Base-by-base conservation (phyloP, 2,113 vertebrate genomes). In the Alethe castanea region DNA sequence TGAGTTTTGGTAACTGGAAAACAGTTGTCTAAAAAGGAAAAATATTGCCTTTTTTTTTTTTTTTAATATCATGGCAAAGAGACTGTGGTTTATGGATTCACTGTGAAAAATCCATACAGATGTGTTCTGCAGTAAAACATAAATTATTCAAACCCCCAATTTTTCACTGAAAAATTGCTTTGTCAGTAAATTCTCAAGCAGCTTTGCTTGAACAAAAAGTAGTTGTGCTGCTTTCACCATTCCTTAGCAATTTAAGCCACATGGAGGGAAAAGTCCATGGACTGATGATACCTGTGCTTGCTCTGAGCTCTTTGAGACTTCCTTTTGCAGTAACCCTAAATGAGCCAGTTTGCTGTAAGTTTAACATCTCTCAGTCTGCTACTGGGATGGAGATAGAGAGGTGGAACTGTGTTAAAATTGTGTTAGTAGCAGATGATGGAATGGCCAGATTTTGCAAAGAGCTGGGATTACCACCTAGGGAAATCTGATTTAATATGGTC, bases 141-240 rank as follows among this genome's bases (percentile, higher is more conserved):
- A 67, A 52, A 74, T 81, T 83, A 83, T 59, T 90, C 19, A 95
- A 83, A 9, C 35, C 25, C 35, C 26, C 72, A 52, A 57, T 86
- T 95, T 92, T 95, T 95, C 48, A 69, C 33, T 54, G 83, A 74
- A 69, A 95, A 93, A 77, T 54, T 40, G 14, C 54, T 88, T 50
- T 86, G 66, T 93, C 93, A 82, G 65, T 93, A 87, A 92, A 87
- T 87, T 92, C 45, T 85, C 28, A 60, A 79, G 53, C 24, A 79
- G 20, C 36, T 71, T 65, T 81, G 8, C 24, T n/a, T 93, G 50
- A 90, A 72, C 20, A 93, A 90, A 76, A 90, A 61, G 78, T 65
- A 72, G 28, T 56, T 92, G 28, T 89, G 16, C 86, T 91, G 16
- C 86, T 87, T 94, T 85, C 61, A 81, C 65, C 26, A 35, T 88